phyloP scores from a whole-genome alignment of 2,113 vertebrate genomes.

The Grammomys dolichurus region DNA sequence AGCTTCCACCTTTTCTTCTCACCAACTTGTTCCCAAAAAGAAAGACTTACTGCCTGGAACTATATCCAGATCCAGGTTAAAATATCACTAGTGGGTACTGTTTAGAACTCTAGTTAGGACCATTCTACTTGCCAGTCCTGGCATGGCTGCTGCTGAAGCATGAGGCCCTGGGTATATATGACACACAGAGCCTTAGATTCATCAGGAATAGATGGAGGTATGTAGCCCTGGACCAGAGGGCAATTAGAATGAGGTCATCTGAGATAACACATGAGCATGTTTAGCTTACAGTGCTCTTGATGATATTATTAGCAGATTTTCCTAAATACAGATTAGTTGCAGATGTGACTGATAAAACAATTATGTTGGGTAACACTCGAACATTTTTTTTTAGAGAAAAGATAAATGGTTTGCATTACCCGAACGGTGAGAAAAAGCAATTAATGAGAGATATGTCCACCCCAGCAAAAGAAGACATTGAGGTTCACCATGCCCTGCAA shows the following conservation, averaged over 20 bases:
- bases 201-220: background rate
- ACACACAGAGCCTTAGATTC: background rate
- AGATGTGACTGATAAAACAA: background rate
- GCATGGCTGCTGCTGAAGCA: background rate
- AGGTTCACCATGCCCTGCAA: background rate
- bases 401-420: background rate
- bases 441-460: background rate
- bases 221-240: too few species aligned
- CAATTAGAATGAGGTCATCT: too few species aligned
- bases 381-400: background rate
- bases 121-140: background rate
- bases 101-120: background rate
- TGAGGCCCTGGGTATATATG: background rate
- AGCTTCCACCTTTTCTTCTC: background rate
- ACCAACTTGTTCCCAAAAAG: background rate
- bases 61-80: background rate
- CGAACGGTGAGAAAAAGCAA: background rate
- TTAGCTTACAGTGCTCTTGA: background rate
- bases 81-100: background rate
- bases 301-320: background rate
- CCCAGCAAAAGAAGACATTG: background rate
- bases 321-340: background rate
- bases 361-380: background rate
- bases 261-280: background rate
- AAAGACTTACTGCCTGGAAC: slow-evolving; percentile 7